Evolutionary conservation across 2,797 vertebrate genomes (phyloP).

Genomic region (Sebastes nivosus): DNA sequence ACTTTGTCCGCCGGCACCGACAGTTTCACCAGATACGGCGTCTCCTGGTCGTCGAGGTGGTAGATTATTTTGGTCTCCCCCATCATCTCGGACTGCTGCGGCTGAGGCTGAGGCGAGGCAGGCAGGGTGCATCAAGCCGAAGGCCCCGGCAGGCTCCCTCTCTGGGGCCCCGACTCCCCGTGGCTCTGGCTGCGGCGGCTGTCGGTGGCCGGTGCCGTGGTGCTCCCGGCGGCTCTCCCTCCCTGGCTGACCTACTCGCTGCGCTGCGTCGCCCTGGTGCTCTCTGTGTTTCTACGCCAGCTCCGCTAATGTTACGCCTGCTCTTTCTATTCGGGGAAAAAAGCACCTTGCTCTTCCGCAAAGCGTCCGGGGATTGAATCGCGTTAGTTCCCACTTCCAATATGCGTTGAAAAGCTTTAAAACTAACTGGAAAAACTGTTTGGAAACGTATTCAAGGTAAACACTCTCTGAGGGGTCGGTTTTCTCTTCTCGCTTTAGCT

Average conservation of each 20-base stretch:
- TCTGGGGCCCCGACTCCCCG: constrained; percentile 79
- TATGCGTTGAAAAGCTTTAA: neutral
- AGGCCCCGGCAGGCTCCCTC: constrained; percentile 80
- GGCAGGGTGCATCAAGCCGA: constrained; percentile 83
- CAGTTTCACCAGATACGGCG: constrained; percentile 96
- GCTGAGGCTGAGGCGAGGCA: constrained; percentile 74
- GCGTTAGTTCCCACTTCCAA: neutral
- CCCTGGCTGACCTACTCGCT: no score
- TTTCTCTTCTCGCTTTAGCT: constrained; percentile 44
- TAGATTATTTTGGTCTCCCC: constrained; percentile 99
- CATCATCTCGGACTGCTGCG: constrained; percentile 91
- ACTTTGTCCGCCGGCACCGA: constrained; percentile 93
- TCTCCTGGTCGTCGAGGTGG: constrained; percentile 99
- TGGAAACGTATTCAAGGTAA: constrained; percentile 15
- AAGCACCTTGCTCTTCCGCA: constrained; percentile 40
- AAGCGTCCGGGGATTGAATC: constrained; percentile 10
- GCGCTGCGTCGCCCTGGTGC: no score
- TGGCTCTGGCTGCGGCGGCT: constrained; percentile 59
- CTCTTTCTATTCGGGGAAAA: constrained; percentile 17
- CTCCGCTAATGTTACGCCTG: constrained; percentile 37
- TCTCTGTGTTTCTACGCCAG: constrained; percentile 26
- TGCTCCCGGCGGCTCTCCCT: neutral
- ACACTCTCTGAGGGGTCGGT: constrained; percentile 23
- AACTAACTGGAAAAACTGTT: neutral
- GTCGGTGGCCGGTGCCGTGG: neutral